phyloP scores from a whole-genome alignment of 2,888 invertebrate genomes.

The Diarsia brunnea region DNA sequence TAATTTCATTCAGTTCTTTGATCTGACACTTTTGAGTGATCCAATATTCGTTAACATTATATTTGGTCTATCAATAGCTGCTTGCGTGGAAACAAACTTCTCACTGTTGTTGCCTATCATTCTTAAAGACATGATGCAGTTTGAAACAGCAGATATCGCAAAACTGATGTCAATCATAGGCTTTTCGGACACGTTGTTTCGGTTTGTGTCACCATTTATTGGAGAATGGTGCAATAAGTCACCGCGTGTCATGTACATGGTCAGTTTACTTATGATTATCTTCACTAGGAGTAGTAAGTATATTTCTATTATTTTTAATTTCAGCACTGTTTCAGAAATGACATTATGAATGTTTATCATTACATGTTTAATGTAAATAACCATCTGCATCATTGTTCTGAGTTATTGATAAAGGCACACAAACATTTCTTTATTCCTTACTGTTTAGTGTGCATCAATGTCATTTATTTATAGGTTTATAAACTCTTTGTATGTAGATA shows the following conservation, averaged over 20 bases:
- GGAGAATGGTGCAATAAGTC: constrained; percentile 92
- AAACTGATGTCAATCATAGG: constrained; percentile 92
- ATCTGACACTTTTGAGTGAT: constrained; percentile 92
- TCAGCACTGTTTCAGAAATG: constrained; percentile 1
- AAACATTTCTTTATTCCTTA: constrained; percentile 32
- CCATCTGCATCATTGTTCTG: constrained; percentile 35
- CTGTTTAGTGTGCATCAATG: constrained; percentile 16
- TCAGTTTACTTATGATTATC: constrained; percentile 91
- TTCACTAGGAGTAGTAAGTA: constrained; percentile 92
- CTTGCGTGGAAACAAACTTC: constrained; percentile 93
- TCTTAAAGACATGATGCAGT: constrained; percentile 91
- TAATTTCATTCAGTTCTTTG: constrained; percentile 90
- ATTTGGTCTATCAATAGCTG: constrained; percentile 92
- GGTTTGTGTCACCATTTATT: constrained; percentile 92
- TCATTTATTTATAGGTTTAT: constrained; percentile 33
- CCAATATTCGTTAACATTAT: constrained; percentile 93
- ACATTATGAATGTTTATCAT: constrained; percentile 22
- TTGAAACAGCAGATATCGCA: constrained; percentile 91
- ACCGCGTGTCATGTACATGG: constrained; percentile 92
- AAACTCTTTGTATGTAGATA: constrained; percentile 47
- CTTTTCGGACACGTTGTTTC: constrained; percentile 90
- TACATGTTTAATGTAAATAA: constrained; percentile 37
- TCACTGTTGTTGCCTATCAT: constrained; percentile 92
- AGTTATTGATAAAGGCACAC: constrained; percentile 24
- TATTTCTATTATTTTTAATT: neutral